phyloP scores from a whole-genome alignment of 2,797 vertebrate species.

The Myripristis murdjan region DNA sequence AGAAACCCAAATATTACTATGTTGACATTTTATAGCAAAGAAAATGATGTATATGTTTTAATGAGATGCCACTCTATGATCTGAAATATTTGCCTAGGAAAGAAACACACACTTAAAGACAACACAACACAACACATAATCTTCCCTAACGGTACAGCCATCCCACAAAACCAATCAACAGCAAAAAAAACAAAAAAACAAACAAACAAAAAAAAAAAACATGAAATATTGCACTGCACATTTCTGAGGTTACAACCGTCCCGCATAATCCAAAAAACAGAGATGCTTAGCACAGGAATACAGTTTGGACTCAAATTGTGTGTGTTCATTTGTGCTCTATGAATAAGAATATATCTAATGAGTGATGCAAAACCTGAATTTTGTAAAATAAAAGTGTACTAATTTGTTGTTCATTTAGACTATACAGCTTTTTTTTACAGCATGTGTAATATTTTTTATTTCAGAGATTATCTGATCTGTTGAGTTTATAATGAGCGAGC shows the following conservation, averaged over 20 bases:
- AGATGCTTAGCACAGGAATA: neutral
- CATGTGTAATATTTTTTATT: slow-evolving; percentile 25
- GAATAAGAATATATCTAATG: slow-evolving; percentile 7
- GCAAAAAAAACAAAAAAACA: no score
- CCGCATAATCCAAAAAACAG: neutral
- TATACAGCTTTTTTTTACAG: slow-evolving; percentile 10
- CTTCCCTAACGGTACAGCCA: neutral
- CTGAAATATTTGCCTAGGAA: neutral
- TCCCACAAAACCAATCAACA: neutral
- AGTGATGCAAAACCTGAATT: slow-evolving; percentile 31
- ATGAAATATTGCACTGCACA: neutral
- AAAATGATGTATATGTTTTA: no score
- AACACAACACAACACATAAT: no score
- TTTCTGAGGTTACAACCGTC: neutral
- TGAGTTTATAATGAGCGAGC: slow-evolving; percentile 18
- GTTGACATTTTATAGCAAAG: neutral
- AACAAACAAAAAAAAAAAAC: no score
- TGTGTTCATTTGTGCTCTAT: slow-evolving; percentile 38
- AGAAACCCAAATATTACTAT: slow-evolving; percentile 11
- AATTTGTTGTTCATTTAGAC: slow-evolving; percentile 36
- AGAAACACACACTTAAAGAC: neutral
- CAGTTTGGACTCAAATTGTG: neutral
- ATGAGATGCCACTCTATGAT: no score
- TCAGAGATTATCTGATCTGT: neutral
- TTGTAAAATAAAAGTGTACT: slow-evolving; percentile 45